Conservation (phyloP, 1,140 invertebrate species). For the Pseudobourletiella spinata region DNA sequence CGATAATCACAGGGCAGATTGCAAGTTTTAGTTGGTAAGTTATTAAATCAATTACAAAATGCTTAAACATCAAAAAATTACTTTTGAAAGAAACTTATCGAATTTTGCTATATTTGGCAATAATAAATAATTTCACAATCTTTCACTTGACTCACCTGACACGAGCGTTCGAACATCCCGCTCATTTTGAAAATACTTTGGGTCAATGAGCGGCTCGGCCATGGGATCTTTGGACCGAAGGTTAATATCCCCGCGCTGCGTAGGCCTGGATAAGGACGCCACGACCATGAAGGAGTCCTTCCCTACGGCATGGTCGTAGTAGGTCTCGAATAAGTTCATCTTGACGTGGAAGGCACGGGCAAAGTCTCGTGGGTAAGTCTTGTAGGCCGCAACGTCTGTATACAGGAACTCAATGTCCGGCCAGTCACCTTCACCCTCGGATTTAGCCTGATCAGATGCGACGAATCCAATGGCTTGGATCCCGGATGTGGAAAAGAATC, state of each 20-base stretch:
- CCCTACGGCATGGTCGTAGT: constrained; percentile 13
- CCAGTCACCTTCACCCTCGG: constrained; percentile 15
- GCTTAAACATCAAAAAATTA: too few relatives aligned
- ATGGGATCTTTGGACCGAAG: constrained; percentile 18
- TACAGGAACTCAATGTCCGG: constrained; percentile 23
- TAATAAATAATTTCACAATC: too few relatives aligned
- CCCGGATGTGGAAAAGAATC: constrained; percentile 13
- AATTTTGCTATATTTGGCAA: too few relatives aligned
- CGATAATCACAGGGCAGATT: too few relatives aligned
- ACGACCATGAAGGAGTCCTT: constrained; percentile 14
- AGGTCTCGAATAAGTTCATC: constrained; percentile 6
- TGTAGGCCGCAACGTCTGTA: constrained; percentile 5
- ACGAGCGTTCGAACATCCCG: too few relatives aligned
- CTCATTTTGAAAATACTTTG: constrained; percentile 31
- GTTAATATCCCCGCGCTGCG: constrained; percentile 11
- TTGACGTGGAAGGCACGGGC: constrained; percentile 17
- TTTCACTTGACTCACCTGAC: too few relatives aligned
- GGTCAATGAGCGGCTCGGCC: constrained; percentile 15
- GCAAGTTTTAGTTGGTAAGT: too few relatives aligned
- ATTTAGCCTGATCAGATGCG: constrained; percentile 11
- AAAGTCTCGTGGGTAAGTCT: constrained; percentile 9
- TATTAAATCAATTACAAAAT: too few relatives aligned
- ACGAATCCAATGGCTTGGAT: constrained; percentile 15
- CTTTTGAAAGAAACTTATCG: too few relatives aligned
- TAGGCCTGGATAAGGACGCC: not conserved